Evolutionary conservation across 2,888 invertebrate species (phyloP), one percentile per base, ranked within the genome.

Genomic region (Plagodis dolabraria): DNA sequence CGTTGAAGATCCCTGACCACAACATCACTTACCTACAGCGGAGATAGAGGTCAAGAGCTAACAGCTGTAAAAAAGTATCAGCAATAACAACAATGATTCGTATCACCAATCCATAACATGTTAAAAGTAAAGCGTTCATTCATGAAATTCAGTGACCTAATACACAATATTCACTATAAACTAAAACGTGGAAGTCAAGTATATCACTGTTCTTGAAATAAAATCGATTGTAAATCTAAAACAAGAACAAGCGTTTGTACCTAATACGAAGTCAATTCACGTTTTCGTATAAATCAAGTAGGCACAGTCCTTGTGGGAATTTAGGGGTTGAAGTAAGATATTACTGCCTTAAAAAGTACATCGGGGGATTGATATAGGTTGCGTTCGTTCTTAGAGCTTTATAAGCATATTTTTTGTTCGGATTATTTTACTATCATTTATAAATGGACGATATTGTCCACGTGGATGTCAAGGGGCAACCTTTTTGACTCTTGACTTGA

Each of bases 251-350:
- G 49, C 61, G 48, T 42, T 68, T 49, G 60, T 68, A 70, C 57
- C 55, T 58, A 60, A 57, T 61, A 46, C 46, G 46, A 45, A 61
- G 60, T 61, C 60, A 47, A 66, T 70, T 62, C 74, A 71, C 71
- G 72, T 72, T 67, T 61, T 43, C 45, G 53, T 62, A 74, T 74
- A 71, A 72, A 72, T 71, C 66, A 67, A 67, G 49, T 58, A 63
- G 49, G 61, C 59, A 48, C 63, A 44, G 43, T 61, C 69, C 65
- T 60, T 53, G 60, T 40, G 63, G 63, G 65, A 66, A 57, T 63
- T 63, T 51, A 59, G 61, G 54, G 64, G 57, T 57, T 62, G 64
- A 53, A 64, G 49, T 65, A 60, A 64, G 53, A 63, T 68, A 62
- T 65, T 65, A 64, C 63, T 58, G 57, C 57, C 53, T 54, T 59